Conservation (phyloP, 2,113 vertebrate species). For the Anhinga rufa region DNA sequence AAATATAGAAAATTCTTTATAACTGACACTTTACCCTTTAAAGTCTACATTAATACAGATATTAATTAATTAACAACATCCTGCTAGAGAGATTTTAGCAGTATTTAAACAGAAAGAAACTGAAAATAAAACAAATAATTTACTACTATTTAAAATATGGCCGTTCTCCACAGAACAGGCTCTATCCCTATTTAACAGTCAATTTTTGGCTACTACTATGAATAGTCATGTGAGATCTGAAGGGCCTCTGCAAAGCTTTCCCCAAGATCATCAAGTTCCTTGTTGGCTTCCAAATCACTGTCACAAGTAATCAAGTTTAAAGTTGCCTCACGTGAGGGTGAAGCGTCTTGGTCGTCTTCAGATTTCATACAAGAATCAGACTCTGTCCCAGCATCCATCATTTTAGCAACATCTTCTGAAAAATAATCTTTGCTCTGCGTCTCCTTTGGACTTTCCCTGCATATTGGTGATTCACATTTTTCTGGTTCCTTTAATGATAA, state of each 20-base stretch:
- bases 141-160: not conserved
- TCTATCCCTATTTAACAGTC: not conserved
- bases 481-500: not conserved
- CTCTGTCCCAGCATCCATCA: not conserved
- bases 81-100: not conserved
- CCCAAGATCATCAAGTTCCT: conserved; percentile 17
- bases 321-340: not conserved
- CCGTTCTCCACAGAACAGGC: not conserved
- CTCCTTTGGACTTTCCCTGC: not conserved
- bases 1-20: not conserved
- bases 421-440: not conserved
- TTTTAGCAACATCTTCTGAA: not conserved
- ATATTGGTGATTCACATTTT: not conserved
- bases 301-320: not conserved
- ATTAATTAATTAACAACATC: not conserved
- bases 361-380: not conserved
- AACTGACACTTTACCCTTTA: not conserved
- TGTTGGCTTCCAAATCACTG: not conserved
- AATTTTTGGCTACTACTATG: not conserved
- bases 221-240: not conserved
- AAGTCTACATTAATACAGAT: not conserved
- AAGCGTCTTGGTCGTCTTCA: not conserved
- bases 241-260: not conserved
- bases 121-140: not conserved
- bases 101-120: not conserved